Conservation (phyloP, 2,113 vertebrate species). For the Ictalurus punctatus region DNA sequence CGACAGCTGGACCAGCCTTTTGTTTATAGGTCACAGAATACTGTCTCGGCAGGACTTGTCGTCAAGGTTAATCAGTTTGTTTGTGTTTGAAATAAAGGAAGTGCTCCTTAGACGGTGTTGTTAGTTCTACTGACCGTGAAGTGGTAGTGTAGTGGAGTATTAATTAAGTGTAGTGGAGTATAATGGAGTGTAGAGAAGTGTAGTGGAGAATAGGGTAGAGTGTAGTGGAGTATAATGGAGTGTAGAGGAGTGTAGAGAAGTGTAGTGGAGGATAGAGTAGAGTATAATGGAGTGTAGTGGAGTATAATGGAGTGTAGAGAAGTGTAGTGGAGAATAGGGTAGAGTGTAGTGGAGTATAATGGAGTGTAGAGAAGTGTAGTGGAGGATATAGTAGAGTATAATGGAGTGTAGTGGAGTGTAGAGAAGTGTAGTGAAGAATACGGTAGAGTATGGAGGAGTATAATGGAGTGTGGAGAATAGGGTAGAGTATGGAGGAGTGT, state of each 20-base stretch:
- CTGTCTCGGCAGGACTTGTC: not conserved
- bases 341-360: no score
- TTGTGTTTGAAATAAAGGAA: not conserved
- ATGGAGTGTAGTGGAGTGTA: no score
- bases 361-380: no score
- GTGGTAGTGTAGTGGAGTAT: not conserved
- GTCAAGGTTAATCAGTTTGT: not conserved
- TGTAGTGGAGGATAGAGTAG: not conserved
- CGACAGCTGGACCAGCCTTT: conserved; percentile 44
- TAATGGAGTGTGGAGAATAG: no score
- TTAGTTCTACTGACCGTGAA: not conserved
- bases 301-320: not conserved
- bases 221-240: not conserved
- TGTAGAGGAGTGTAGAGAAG: not conserved
- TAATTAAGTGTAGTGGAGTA: not conserved
- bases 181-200: no score
- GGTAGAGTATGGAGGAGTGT: no score
- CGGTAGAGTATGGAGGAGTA: no score
- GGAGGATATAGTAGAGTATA: no score
- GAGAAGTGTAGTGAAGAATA: no score
- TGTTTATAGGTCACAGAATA: conserved; percentile 20
- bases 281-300: no score
- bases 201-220: not conserved
- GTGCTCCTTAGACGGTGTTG: not conserved
- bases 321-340: no score